Evolutionary conservation across 1,140 invertebrate species (phyloP).

Genomic region (Drosophila tropicalis): DNA sequence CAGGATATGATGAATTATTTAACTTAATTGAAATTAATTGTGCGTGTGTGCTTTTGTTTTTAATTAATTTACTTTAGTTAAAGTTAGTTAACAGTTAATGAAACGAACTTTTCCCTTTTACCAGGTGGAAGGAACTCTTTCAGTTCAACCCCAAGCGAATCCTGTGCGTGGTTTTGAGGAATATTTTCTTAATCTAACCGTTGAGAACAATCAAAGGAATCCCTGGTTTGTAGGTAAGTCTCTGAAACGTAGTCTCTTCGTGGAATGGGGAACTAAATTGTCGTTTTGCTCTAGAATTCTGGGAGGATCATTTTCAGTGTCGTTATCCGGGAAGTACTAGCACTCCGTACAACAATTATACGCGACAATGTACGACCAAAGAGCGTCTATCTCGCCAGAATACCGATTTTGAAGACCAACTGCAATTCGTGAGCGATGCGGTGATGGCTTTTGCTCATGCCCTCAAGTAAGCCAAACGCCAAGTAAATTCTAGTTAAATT

Average conservation of each 20-base stretch:
- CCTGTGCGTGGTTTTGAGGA: conserved; percentile 93
- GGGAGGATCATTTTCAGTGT: conserved; percentile 96
- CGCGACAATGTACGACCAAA: conserved; percentile 87
- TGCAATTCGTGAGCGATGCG: conserved; percentile 96
- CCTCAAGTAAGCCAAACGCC: conserved; percentile 86
- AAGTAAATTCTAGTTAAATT: not conserved
- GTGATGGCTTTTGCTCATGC: conserved; percentile 96
- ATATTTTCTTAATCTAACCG: conserved; percentile 93
- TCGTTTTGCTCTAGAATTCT: conserved; percentile 88
- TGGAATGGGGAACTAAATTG: not conserved
- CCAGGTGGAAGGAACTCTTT: conserved; percentile 92
- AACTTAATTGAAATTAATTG: conserved; percentile 80
- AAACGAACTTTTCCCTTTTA: not conserved
- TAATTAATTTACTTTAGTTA: conserved; percentile 61
- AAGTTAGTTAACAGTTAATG: conserved; percentile 9
- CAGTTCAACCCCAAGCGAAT: conserved; percentile 95
- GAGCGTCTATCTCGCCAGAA: conserved; percentile 89
- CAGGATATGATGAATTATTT: conserved; percentile 69
- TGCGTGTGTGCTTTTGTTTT: conserved; percentile 32
- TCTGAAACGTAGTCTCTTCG: not conserved
- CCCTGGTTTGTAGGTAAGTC: conserved; percentile 96
- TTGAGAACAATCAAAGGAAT: conserved; percentile 94
- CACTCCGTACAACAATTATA: conserved; percentile 93
- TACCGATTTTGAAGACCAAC: conserved; percentile 93
- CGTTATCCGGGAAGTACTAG: conserved; percentile 89